Conservation (phyloP, 2,113 vertebrate species). For the Carassius carassius region DNA sequence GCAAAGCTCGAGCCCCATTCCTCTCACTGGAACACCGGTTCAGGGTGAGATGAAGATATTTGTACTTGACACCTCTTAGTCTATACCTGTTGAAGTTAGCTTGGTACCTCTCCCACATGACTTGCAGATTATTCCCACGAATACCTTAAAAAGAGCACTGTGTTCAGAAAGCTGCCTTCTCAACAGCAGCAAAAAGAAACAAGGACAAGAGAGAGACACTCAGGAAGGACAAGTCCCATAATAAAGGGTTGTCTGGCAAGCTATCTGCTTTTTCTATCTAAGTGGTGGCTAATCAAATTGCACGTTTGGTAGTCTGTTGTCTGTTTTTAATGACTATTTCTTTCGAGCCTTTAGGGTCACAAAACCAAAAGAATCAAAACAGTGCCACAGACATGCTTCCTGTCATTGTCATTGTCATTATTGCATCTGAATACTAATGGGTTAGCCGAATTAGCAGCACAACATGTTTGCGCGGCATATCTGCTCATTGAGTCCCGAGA, state of each 20-base stretch:
- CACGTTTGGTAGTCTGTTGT: slow-evolving; percentile 19
- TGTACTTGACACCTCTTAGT: slow-evolving; percentile 39
- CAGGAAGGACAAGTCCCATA: neutral
- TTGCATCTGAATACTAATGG: slow-evolving; percentile 40
- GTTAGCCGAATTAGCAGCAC: slow-evolving; percentile 22
- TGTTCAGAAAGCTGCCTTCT: neutral
- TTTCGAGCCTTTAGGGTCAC: neutral
- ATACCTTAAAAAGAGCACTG: slow-evolving; percentile 18
- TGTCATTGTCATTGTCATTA: slow-evolving; percentile 40
- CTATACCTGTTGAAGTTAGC: slow-evolving; percentile 10
- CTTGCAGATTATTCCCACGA: slow-evolving; percentile 15
- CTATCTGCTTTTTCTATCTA: slow-evolving; percentile 10
- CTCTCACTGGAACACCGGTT: slow-evolving; percentile 49
- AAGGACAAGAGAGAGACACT: neutral
- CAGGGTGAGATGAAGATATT: too few relatives aligned
- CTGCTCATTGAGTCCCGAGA: slow-evolving; percentile 43
- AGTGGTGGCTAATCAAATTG: slow-evolving; percentile 14
- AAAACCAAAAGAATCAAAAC: slow-evolving; percentile 3
- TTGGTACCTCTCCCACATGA: slow-evolving; percentile 36
- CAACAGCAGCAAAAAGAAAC: neutral
- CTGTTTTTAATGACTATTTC: slow-evolving; percentile 24
- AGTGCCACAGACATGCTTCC: slow-evolving; percentile 15
- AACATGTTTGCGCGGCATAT: slow-evolving; percentile 35
- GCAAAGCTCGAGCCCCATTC: neutral
- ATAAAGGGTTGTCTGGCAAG: slow-evolving; percentile 21